Base-by-base conservation (phyloP, 2,797 vertebrate species). In the Perodicticus potto region DNA sequence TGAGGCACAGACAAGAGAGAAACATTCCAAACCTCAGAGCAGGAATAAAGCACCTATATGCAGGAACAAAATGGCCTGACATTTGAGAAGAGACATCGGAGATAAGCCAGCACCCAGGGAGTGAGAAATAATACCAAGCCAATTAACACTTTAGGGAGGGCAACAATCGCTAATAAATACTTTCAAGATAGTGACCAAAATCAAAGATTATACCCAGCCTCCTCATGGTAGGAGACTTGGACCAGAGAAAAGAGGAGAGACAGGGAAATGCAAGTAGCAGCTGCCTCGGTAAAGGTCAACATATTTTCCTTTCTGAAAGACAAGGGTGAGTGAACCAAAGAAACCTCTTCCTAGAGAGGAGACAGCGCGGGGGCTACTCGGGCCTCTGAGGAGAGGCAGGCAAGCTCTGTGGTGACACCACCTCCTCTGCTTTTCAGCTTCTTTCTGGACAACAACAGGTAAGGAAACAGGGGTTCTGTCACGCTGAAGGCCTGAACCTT, bases 391-490 rank as follows among this genome's bases (percentile, higher is more conserved):
- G 34, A 53, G 43, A 83, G 11, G n/a, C 20, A 27, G 37, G 29
- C 23, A 34, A 80, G 85, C 61, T 69, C 76, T 8, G 17, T 45
- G 67, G n/a, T 45, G 69, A 61, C 4, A 34, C 57, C 43, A 55
- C 70, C 69, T 59, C 65, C 17, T 17, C 63, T 80, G 81, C 49
- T 96, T 77, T 63, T 37, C 49, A 59, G 77, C 29, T n/a, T 86
- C 70, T 57, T 32, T 69, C 85, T 65, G 27, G 76, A 34, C 8
- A 70, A 82, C 29, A 29, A 34, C 0, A 76, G 40, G 61, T 81
- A 57, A 94, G 85, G 93, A 77, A 77, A 69, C 13, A 73, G 86
- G 34, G 70, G 34, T 59, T 59, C 86, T 19, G n/a, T 83, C 93
- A 57, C 76, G 67, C 12, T 7, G 77, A 94, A 89, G 82, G 23